Evolutionary conservation across 2,888 invertebrate species (phyloP), one percentile per base, ranked within the genome.

Genomic region (Andrena marginata): DNA sequence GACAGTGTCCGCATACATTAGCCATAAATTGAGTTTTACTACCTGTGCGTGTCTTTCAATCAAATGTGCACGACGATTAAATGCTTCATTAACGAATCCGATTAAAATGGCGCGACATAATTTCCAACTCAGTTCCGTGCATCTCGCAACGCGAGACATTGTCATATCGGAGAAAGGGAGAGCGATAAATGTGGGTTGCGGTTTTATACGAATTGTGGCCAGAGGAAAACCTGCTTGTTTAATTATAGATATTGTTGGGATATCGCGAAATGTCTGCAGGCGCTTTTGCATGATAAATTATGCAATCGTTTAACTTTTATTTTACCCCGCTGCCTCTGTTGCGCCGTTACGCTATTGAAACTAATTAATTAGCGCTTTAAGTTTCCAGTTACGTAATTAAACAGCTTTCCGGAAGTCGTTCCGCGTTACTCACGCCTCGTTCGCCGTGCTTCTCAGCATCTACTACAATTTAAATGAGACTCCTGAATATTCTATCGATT

Each of bases 361-460:
- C 8, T 59, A 33, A 74, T 67, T 74, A 74, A 74, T 60, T 26
- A 31, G 13, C 56, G 74, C 23, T 54, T 49, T 60, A 23, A 42
- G 10, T 23, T 42, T 10, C 48, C 10, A 29, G 67, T 23, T 26
- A 33, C 48, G 23, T 26, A 48, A 74, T 74, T 74, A 67, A 59
- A 59, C 48, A 33, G 23, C 56, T 23, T 67, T 42, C 62, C 33
- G 59, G 73, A 48, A 48, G 31, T 31, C 62, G 20, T 69, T 54
- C 10, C 67, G 23, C 23, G 56, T 23, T 26, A 31, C 31, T 31
- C 31, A 5, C 31, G 33, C 33, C 31, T 16, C 31, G 33, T 51
- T 23, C 33, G 33, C 5, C 7, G 54, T 67, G 33, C 20, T 13
- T 13, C 31, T 2, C 1, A 0, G 29, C 20, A 26, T 13, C 20